Percentiles rank a stretch among this genome's conserved stretches.
These are phyloP conservation scores for Cyprinodon diabolis DNA, from an alignment of 2,797 vertebrate species.

Conservation along the genomic window DNA sequence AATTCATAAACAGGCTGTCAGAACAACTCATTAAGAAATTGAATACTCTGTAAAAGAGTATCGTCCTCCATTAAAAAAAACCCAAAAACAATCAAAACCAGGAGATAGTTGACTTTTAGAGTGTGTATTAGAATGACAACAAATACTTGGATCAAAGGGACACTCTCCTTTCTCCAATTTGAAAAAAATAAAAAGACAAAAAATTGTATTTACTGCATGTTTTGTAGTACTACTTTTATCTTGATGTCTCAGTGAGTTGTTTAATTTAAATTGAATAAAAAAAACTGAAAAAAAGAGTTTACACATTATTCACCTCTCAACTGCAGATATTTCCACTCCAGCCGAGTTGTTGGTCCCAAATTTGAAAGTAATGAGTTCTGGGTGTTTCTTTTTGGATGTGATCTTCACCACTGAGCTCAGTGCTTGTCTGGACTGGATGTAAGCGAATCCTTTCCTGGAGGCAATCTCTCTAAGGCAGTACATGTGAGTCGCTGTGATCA, in stretches of 20 bases:
- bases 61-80: no score
- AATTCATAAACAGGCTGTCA: no score
- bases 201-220: no score
- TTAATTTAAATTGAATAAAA: background rate
- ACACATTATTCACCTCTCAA: conserved; percentile 88
- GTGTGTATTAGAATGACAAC: no score
- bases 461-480: conserved; percentile 97
- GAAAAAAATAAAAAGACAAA: no score
- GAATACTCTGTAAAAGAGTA: no score
- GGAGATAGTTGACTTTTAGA: no score
- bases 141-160: no score
- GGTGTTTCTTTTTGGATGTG: conserved; percentile 99
- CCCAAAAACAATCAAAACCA: no score
- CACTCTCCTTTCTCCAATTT: no score
- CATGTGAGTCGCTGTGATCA: conserved; percentile 97
- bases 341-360: conserved; percentile 93
- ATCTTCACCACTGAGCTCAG: conserved; percentile 98
- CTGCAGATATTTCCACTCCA: conserved; percentile 93
- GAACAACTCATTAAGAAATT: no score
- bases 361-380: conserved; percentile 98
- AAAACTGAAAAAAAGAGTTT: background rate
- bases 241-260: background rate
- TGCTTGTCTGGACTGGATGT: conserved; percentile 97
- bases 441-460: conserved; percentile 93
- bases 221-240: background rate